Evolutionary conservation across 2,797 vertebrate genomes (phyloP).

Genomic region (Crypturellus tataupa): DNA sequence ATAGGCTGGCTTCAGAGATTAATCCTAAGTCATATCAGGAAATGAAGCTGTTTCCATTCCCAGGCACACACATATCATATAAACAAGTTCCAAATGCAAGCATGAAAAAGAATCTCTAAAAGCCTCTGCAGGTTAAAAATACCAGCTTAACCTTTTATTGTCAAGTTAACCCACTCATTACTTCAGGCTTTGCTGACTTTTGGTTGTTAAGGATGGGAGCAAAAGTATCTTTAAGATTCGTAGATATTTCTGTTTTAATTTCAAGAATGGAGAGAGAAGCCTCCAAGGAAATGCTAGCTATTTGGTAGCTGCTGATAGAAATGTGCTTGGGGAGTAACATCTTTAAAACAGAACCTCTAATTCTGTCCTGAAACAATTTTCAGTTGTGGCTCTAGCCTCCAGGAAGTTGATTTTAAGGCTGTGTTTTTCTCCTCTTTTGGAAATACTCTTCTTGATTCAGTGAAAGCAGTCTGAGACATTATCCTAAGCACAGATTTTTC

Average conservation of each 20-base stretch:
- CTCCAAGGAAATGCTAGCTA: not conserved
- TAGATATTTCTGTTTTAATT: constrained; percentile 36
- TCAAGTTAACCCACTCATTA: not conserved
- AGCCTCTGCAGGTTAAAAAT: not conserved
- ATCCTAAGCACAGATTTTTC: not conserved
- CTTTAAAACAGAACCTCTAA: not conserved
- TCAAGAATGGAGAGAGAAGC: not conserved
- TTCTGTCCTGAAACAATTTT: not conserved
- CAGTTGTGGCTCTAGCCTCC: not conserved
- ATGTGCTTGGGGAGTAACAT: not conserved
- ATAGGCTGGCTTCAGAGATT: not conserved
- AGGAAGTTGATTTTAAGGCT: not conserved
- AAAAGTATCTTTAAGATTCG: constrained; percentile 6
- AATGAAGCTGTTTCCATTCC: not conserved
- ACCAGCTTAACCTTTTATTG: not conserved
- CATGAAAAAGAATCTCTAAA: not conserved
- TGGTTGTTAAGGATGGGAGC: not conserved
- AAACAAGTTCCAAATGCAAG: not conserved
- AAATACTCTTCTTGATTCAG: not conserved
- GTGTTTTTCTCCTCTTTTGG: not conserved
- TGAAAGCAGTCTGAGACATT: not conserved
- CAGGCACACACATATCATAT: not conserved
- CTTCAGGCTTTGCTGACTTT: constrained; percentile 41
- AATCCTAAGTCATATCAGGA: not conserved
- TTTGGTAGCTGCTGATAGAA: not conserved